These are phyloP conservation scores for Drosophila macrothrix DNA, from an alignment of 2,888 invertebrate species.

Conservation along the genomic window DNA sequence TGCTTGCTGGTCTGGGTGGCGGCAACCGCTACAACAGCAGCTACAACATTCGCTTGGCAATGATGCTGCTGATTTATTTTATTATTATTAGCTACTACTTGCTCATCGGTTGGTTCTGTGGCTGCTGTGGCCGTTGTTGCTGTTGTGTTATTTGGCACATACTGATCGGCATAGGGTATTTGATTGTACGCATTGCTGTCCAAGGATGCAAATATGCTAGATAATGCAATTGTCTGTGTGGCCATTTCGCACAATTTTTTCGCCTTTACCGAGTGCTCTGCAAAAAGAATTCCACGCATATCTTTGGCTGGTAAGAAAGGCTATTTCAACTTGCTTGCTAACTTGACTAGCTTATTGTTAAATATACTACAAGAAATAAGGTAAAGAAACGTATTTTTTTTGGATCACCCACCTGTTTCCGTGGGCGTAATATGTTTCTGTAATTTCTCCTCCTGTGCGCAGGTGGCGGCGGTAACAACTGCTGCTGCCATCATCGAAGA, in stretches of 20 bases:
- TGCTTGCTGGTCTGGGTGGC: slow-evolving; percentile 46
- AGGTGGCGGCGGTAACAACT: slow-evolving; percentile 89
- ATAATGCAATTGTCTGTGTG: slow-evolving; percentile 84
- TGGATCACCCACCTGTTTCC: slow-evolving; percentile 75
- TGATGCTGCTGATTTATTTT: slow-evolving; percentile 84
- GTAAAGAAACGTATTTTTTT: neutral
- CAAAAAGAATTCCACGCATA: slow-evolving; percentile 8
- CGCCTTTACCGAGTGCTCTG: slow-evolving; percentile 78
- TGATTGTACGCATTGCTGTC: slow-evolving; percentile 81
- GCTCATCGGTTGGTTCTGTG: slow-evolving; percentile 52
- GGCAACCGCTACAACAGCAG: slow-evolving; percentile 56
- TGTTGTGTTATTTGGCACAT: slow-evolving; percentile 83
- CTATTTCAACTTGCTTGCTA: neutral
- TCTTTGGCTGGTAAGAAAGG: neutral
- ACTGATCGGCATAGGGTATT: slow-evolving; percentile 85
- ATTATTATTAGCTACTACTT: slow-evolving; percentile 84
- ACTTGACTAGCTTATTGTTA: neutral
- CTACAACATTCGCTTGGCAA: slow-evolving; percentile 57
- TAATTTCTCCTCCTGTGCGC: slow-evolving; percentile 89
- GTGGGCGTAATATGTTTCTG: slow-evolving; percentile 87
- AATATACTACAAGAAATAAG: neutral
- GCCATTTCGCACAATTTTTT: slow-evolving; percentile 85
- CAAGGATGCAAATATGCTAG: slow-evolving; percentile 84
- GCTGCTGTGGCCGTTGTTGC: slow-evolving; percentile 44
- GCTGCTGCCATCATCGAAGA: slow-evolving; percentile 90